Percentiles rank a stretch among this genome's conserved stretches.
phyloP scores from a whole-genome alignment of 2,113 vertebrate genomes.

The Acrocephalus kingi region DNA sequence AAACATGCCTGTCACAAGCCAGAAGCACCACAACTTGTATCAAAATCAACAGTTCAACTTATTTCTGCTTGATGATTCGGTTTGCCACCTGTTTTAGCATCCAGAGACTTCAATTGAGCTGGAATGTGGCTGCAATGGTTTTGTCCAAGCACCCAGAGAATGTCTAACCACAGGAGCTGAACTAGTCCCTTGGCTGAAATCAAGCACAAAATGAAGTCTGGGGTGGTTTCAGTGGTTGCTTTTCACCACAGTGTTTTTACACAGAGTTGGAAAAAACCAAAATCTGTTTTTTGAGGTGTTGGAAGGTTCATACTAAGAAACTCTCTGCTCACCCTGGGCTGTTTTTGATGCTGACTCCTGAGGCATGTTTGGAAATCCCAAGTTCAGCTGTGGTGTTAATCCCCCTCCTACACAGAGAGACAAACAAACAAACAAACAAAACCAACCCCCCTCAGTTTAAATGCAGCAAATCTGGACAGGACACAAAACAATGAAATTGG shows the following conservation, averaged over 20 bases:
- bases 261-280: not conserved
- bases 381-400: not conserved
- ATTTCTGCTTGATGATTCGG: not conserved
- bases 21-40: not conserved
- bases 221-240: not conserved
- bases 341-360: not conserved
- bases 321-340: not conserved
- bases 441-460: not conserved
- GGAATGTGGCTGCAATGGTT: not conserved
- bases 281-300: not conserved
- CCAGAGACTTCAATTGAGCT: not conserved
- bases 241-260: not conserved
- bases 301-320: not conserved
- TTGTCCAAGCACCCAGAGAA: not conserved
- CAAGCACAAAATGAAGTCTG: not conserved
- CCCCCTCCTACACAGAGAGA: not conserved
- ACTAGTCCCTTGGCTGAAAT: not conserved
- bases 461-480: not conserved
- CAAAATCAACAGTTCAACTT: not conserved
- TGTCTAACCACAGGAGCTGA: not conserved
- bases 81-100: not conserved
- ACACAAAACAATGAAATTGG: not conserved
- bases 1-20: not conserved
- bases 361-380: not conserved
- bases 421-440: not conserved